phyloP scores from a whole-genome alignment of 2,888 invertebrate genomes.

The Panorpa germanica region DNA sequence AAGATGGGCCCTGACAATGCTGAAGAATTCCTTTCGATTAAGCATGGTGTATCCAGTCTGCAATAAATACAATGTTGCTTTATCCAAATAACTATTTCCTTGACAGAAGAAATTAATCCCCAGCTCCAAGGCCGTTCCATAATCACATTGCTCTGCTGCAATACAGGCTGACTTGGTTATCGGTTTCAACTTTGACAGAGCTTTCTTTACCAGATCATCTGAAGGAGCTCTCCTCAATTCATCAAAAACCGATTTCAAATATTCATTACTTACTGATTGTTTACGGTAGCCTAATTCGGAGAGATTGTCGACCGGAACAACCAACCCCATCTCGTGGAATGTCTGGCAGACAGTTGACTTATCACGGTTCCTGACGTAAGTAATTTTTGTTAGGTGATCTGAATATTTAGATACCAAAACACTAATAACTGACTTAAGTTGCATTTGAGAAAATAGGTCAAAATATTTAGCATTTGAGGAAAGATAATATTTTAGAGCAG shows the following conservation, averaged over 20 bases:
- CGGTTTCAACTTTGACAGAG: slow-evolving; percentile 56
- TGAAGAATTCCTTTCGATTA: slow-evolving; percentile 46
- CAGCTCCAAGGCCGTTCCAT: slow-evolving; percentile 79
- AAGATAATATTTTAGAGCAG: no score
- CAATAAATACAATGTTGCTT: slow-evolving; percentile 40
- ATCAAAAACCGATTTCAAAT: slow-evolving; percentile 46
- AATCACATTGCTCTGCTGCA: slow-evolving; percentile 92
- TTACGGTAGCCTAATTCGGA: slow-evolving; percentile 72
- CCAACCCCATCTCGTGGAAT: slow-evolving; percentile 67
- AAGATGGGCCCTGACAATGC: slow-evolving; percentile 59
- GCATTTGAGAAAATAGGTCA: no score
- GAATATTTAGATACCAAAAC: no score
- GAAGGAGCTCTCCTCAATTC: slow-evolving; percentile 40
- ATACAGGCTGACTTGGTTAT: slow-evolving; percentile 65
- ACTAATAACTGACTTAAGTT: no score
- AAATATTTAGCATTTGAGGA: no score
- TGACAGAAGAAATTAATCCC: slow-evolving; percentile 73
- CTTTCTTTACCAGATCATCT: slow-evolving; percentile 33
- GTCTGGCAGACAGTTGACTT: slow-evolving; percentile 45
- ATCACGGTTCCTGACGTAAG: slow-evolving; percentile 40
- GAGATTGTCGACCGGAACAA: slow-evolving; percentile 67
- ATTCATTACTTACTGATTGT: slow-evolving; percentile 45
- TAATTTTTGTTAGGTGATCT: no score
- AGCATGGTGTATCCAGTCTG: slow-evolving; percentile 59
- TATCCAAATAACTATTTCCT: slow-evolving; percentile 48